These are phyloP conservation scores for Dioctria rufipes DNA, from an alignment of 2,888 invertebrate species.

Conservation along the genomic window DNA sequence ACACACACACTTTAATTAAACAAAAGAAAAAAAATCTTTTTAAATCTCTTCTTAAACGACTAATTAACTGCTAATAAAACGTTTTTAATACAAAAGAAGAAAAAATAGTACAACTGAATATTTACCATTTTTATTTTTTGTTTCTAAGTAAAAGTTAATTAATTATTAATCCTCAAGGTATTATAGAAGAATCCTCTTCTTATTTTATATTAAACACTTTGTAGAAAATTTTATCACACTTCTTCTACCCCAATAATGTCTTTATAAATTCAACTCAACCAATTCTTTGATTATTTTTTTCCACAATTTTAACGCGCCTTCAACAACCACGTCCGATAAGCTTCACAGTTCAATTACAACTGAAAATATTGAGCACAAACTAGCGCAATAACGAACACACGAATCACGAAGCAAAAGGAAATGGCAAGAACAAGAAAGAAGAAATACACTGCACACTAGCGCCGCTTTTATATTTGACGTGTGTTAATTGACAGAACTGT, in stretches of 20 bases:
- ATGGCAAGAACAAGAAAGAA: slow-evolving; percentile 1
- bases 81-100: background rate
- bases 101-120: slow-evolving; percentile 12
- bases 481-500: slow-evolving; percentile 16
- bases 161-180: slow-evolving; percentile 39
- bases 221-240: slow-evolving; percentile 13
- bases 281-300: slow-evolving; percentile 21
- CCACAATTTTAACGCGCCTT: slow-evolving; percentile 40
- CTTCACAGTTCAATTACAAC: slow-evolving; percentile 67
- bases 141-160: slow-evolving; percentile 39
- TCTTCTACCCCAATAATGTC: background rate
- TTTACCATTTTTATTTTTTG: slow-evolving; percentile 28
- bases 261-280: background rate
- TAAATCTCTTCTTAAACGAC: no score
- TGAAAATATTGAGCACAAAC: slow-evolving; percentile 62
- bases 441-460: slow-evolving; percentile 26
- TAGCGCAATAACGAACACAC: slow-evolving; percentile 59
- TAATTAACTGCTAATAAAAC: no score
- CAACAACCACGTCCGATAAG: slow-evolving; percentile 65
- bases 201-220: slow-evolving; percentile 21
- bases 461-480: slow-evolving; percentile 4
- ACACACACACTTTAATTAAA: no score
- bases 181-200: slow-evolving; percentile 22
- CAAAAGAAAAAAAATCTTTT: no score
- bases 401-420: slow-evolving; percentile 70